A percentile compares a stretch with the other conserved stretches of the same genome.
Evolutionary conservation across 2,113 vertebrate genomes (phyloP).

Genomic region (Aptenodytes forsteri): DNA sequence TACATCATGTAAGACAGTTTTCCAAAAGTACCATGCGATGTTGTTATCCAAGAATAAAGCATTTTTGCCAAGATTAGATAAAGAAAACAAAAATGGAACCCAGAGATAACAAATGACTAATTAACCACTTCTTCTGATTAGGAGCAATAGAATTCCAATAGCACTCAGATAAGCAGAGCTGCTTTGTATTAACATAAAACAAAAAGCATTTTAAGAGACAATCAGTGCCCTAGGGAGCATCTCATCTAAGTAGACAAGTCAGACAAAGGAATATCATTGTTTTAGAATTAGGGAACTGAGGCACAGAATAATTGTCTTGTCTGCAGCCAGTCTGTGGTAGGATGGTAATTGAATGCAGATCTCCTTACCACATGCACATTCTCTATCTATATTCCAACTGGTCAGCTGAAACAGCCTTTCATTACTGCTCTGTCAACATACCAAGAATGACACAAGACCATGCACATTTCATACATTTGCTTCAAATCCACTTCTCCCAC

Average conservation of each 20-base stretch:
- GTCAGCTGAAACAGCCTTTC: slow-evolving; percentile 54
- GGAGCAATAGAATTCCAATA: background rate
- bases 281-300: slow-evolving; percentile 51
- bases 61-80: background rate
- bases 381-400: slow-evolving; percentile 20
- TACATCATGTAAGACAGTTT: background rate
- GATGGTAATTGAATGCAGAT: slow-evolving; percentile 40
- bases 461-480: background rate
- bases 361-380: slow-evolving; percentile 35
- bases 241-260: background rate
- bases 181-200: background rate
- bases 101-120: background rate
- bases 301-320: slow-evolving; percentile 34
- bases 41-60: background rate
- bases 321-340: slow-evolving; percentile 36
- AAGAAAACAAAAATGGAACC: background rate
- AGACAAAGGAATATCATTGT: slow-evolving; percentile 24
- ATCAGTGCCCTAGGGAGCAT: background rate
- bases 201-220: background rate
- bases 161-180: background rate
- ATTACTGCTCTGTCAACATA: slow-evolving; percentile 57
- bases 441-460: slow-evolving; percentile 36
- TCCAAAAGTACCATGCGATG: background rate
- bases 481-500: slow-evolving; percentile 22
- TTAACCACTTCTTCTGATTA: background rate